Evolutionary conservation across 2,888 invertebrate species (phyloP), one percentile per base, ranked within the genome.

Genomic region (Drosophila fulvimacula): DNA sequence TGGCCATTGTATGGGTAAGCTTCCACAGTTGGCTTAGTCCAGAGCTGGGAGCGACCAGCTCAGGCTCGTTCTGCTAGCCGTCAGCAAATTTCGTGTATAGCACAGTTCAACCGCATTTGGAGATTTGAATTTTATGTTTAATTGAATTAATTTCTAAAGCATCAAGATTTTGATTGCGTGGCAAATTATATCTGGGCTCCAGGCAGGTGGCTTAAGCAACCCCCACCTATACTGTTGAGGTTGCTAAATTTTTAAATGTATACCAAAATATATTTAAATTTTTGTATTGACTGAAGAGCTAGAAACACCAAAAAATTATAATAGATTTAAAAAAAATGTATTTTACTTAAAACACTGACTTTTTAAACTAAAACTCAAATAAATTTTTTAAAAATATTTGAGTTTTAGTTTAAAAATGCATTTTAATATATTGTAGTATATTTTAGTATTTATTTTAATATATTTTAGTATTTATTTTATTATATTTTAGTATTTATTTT

Each of bases 131-230:
- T 76, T 79, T 55, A 63, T 55, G 64, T 70, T 81, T 86, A 86
- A 86, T 85, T 85, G 73, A 82, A 85, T 85, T 79, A 73, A 81
- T 82, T 85, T 73, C 44, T 32, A 51, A 39, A 49, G 34, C 13
- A 34, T 49, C 7, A 15, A 19, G 24, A 32, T 21, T 38, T 11
- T 46, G n/a, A 36, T 42, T 42, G 13, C 19, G 7, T 3, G 9
- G 17, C 61, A 21, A 36, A 55, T 42, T 42, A 17, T 11, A 17
- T n/a, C 17, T 19, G 38, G 1, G 1, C 15, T 5, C 13, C 32
- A 30, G 6, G 17, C 32, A 32, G 48, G 9, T 48, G 5, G 21
- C 42, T 42, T 13, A 24, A 24, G 10, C n/a, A 6, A 15, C 9
- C 9, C 44, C 13, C 21, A 46, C 10, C 27, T 24, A 24, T 42